Evolutionary conservation across 2,888 invertebrate species (phyloP), one percentile per base, ranked within the genome.

Genomic region (Spilarctia lutea): DNA sequence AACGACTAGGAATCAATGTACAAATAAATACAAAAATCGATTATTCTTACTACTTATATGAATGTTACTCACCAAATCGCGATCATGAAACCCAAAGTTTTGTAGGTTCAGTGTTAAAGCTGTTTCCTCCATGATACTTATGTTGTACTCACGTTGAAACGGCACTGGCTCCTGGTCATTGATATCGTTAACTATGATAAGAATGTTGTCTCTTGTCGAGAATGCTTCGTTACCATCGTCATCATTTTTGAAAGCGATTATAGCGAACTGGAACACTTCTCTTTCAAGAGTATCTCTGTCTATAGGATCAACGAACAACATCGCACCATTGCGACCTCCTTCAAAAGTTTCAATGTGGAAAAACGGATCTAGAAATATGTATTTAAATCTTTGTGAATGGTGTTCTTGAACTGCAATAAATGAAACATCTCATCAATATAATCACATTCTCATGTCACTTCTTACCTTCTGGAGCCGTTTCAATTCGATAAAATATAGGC

Each of bases 151-250:
- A 0, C 81, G 35, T 0, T 92, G 86, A 24, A 93, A 84, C 0
- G 97, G 96, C 81, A 86, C 84, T 0, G 98, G 98, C 24, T 85
- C 86, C 85, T 98, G 96, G 87, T 98, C 97, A 87, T 98, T 98
- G 45, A 97, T 92, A 79, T 96, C 96, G 69, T 96, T 91, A 2
- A 96, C 93, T 75, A 96, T 96, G 70, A 96, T 93, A 24, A 94
- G 94, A 0, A 96, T 91, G 1, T 87, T 81, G 18, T 91, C 87
- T 2, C 82, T 81, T 0, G 93, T 93, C 16, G 86, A 86, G 79
- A 92, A 94, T 0, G 89, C 75, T 42, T 73, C 75, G 3, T 39
- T 68, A n/a, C 79, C 85, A 20, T 85, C 86, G 77, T 92, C 91
- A 75, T 91, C 91, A 42, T 84, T 85, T 81, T 96, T 96, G 83